Evolutionary conservation across 2,113 vertebrate genomes (phyloP), one percentile per base, ranked within the genome.

Genomic region (Platichthys stellatus): DNA sequence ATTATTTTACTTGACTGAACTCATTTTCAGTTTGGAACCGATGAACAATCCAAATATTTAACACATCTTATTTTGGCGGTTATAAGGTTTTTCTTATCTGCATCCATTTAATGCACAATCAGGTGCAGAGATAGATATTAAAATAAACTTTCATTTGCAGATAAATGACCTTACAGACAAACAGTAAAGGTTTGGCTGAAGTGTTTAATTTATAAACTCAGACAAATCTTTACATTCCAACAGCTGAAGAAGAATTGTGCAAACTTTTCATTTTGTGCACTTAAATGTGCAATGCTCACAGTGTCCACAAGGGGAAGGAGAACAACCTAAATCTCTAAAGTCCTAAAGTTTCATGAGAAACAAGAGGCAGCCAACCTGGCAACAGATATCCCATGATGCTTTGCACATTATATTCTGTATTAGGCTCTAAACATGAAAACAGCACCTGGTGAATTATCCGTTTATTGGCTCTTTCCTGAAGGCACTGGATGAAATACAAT

Each of bases 401-500:
- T 40, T 40, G 38, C 38, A 40, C 10, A 12, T 40, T 12, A 17
- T 17, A 15, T 5, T 5, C 13, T 17, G 45, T 11, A 73, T 74
- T 60, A 54, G 28, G 23, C 47, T 60, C 4, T 2, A 59, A 28
- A 26, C 61, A 54, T 23, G 31, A 43, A 75, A 49, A 31, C 8
- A 1, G 23, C n/a, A 56, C 56, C 24, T 59, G 15, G 56, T 54
- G 10, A 9, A 38, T n/a, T n/a, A 18, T 20, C 61, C 69, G 75
- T 81, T 76, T 51, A 63, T 47, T 7, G 68, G n/a, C 54, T 80
- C 74, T 23, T 13, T 57, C 31, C 24, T 23, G 35, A 56, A 72
- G 40, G 49, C 11, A 10, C 63, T 43, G 43, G 40, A 10, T 53
- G 54, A 63, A 56, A 15, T 5, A 59, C 54, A 51, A 9, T 72